Percentiles rank a stretch among this genome's conserved stretches.
Conservation (phyloP, 2,888 invertebrate species). For the Megaustenia siamemsis region DNA sequence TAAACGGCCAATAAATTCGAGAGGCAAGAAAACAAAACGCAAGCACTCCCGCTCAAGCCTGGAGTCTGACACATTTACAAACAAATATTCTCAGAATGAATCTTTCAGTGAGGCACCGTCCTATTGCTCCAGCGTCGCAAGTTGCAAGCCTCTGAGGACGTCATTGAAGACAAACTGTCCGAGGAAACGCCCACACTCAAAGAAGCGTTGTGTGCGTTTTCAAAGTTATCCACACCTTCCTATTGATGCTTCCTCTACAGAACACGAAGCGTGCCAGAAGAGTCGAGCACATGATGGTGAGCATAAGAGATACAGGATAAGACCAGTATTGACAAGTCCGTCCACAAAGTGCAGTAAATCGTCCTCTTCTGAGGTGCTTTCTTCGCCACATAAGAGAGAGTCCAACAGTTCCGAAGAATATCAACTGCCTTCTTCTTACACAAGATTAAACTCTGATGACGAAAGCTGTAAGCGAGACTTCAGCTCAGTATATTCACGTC, state of each 20-base stretch:
- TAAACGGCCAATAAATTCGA: neutral
- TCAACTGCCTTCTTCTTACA: neutral
- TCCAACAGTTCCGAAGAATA: neutral
- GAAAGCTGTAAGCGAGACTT: neutral
- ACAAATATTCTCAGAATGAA: neutral
- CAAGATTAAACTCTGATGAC: conserved; percentile 17
- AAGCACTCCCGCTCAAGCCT: neutral
- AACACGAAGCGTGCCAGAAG: no score
- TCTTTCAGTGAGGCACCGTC: neutral
- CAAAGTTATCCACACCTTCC: neutral
- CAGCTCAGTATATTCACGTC: neutral
- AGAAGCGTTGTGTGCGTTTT: neutral
- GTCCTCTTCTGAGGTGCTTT: neutral
- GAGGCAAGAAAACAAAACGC: neutral
- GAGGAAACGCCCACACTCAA: neutral
- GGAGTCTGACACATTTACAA: neutral
- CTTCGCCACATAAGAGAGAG: neutral
- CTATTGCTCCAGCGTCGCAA: neutral
- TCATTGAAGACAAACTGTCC: neutral
- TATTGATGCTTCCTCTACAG: neutral
- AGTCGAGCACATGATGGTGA: neutral
- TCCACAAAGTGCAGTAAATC: neutral
- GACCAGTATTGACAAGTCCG: neutral
- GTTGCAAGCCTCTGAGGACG: neutral
- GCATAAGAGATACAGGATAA: neutral